These are phyloP conservation scores for Heteromormyrus szaboi DNA, from an alignment of 2,797 vertebrate genomes.

Conservation along the genomic window DNA sequence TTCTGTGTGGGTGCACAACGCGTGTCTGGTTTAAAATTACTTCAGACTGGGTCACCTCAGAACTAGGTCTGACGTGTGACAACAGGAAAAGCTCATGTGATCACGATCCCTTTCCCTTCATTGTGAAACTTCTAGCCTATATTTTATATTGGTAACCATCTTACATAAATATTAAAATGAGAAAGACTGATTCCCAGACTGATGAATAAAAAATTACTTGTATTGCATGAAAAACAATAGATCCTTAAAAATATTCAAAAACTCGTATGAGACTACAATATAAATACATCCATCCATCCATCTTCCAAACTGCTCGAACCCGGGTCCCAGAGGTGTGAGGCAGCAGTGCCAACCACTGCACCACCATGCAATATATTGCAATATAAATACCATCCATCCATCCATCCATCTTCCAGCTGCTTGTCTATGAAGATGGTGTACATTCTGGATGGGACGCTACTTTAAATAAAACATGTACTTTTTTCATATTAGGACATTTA, in stretches of 20 bases:
- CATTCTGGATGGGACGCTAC: neutral
- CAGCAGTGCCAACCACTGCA: too few species aligned
- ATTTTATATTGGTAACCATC: neutral
- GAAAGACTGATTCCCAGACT: neutral
- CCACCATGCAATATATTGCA: neutral
- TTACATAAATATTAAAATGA: neutral
- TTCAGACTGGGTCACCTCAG: slow-evolving; percentile 3
- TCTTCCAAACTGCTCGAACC: neutral
- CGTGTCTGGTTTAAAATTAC: neutral
- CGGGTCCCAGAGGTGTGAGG: too few species aligned
- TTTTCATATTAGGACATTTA: neutral
- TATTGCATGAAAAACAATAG: neutral
- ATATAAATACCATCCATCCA: neutral
- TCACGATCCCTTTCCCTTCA: neutral
- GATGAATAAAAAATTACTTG: slow-evolving; percentile 1
- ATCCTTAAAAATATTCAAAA: neutral
- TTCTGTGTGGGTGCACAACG: neutral
- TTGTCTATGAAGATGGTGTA: neutral
- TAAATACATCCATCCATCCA: neutral
- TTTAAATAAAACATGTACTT: neutral
- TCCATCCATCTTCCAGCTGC: neutral
- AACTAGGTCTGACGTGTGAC: neutral
- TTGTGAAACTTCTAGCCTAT: neutral
- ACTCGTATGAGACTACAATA: neutral
- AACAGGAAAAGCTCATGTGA: neutral